Evolutionary conservation across 2,113 vertebrate genomes (phyloP), one percentile per base, ranked within the genome.

Genomic region (Amazona guildingii): DNA sequence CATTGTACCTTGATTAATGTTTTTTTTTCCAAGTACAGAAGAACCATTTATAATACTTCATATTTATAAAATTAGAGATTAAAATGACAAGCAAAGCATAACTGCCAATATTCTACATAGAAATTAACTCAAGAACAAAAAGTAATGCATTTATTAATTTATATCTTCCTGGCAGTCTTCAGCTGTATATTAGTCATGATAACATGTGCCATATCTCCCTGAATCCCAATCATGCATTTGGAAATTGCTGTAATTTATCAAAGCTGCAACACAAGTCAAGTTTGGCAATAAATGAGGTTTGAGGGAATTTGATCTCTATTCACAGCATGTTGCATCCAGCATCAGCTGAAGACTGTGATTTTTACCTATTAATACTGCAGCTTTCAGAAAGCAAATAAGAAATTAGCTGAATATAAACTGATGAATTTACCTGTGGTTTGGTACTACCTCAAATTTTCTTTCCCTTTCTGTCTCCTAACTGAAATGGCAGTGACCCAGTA

Each of bases 231-330:
- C 44, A 61, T 55, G 66, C 66, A 79, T 81, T 86, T 84, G 73
- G 59, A 93, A 96, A 92, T 95, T 86, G 76, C 88, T 90, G 76
- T 86, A 93, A 93, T 96, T 92, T 85, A 86, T 96, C 90, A 96
- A 95, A 95, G 20, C 43, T 90, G 39, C 37, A 86, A 49, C 31
- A 41, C 76, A 83, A 86, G 68, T 86, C 75, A 86, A 63, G 29
- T 83, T 90, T 81, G 76, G 55, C 73, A 95, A 83, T 48, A 86
- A 80, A 92, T 86, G 51, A 83, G 29, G 16, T 80, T 81, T 91
- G 63, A 86, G 41, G 10, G n/a, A 23, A 59, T 86, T n/a, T 74
- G 51, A 78, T 95, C 39, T 90, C 51, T 94, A 39, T 78, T 92
- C 85, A 86, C 27, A 81, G 7, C 1, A 4, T 59, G 20, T 78